Base-by-base conservation (phyloP, 2,797 vertebrate species). In the Gouania willdenowi region DNA sequence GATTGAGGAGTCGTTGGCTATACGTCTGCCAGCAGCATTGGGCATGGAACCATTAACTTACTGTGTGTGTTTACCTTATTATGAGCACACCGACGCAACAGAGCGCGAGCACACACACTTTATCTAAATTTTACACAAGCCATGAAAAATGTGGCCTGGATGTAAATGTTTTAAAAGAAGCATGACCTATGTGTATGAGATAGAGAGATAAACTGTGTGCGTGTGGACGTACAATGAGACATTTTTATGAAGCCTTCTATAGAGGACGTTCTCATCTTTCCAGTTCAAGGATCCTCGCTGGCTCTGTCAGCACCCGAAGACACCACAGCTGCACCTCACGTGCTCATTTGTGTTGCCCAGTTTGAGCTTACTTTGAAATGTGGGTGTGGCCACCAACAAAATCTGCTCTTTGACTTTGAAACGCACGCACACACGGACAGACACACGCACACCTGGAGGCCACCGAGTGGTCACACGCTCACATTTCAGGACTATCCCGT, bases 191-290 rank as follows among this genome's bases (percentile, higher is more conserved):
- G n/a, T n/a, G n/a, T n/a, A n/a, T n/a, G n/a, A n/a, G n/a, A n/a
- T n/a, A n/a, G n/a, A n/a, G n/a, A n/a, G n/a, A n/a, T n/a, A n/a
- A n/a, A n/a, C 31, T 32, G 48, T 50, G 50, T 32, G 32, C 80
- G 77, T 78, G 85, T 43, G 30, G 21, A 51, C 69, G 71, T 77
- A 85, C 85, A 93, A 92, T 91, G 91, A 92, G 88, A 92, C 88
- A 85, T 93, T 85, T 94, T 95, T 93, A 90, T 92, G 90, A 90
- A 88, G 90, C 89, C 89, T 89, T 91, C n/a, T n/a, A 88, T 41
- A 59, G 68, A 80, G 90, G 92, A 94, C 90, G 82, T 89, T 93
- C 92, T 95, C 93, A 92, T 94, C 92, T 96, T 95, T 94, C 93
- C 90, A 93, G 91, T 94, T 95, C 92, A 97, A 94, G 91, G 92